These are phyloP conservation scores for Samia ricini DNA, from an alignment of 1,140 invertebrate genomes.

Conservation along the genomic window DNA sequence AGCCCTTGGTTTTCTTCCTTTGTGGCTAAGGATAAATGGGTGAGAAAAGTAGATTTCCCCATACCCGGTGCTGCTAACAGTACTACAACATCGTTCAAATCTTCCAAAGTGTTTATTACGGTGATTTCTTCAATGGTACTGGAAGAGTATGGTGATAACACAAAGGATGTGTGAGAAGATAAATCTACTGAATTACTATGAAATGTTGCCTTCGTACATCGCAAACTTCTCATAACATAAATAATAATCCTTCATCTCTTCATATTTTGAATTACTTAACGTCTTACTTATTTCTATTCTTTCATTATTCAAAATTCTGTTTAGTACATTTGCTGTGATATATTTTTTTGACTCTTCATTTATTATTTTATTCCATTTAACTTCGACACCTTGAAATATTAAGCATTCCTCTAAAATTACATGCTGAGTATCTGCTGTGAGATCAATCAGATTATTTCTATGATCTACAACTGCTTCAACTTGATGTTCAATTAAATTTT, in stretches of 20 bases:
- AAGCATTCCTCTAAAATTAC: background rate
- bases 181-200: background rate
- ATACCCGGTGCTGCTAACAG: slow-evolving; percentile 11
- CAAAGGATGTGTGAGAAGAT: background rate
- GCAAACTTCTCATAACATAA: background rate
- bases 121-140: background rate
- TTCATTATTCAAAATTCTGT: slow-evolving; percentile 10
- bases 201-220: background rate
- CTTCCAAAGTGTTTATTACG: background rate
- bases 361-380: slow-evolving; percentile 7
- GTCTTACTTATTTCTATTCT: background rate
- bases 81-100: slow-evolving; percentile 2
- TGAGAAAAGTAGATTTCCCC: slow-evolving; percentile 16
- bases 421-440: slow-evolving; percentile 8
- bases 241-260: slow-evolving; percentile 11
- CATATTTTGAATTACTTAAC: background rate
- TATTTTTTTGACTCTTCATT: background rate
- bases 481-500: background rate
- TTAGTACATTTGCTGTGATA: background rate
- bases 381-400: slow-evolving; percentile 7
- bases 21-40: slow-evolving; percentile 9
- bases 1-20: background rate
- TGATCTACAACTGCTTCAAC: background rate
- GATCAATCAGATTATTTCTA: background rate
- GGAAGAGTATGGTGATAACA: background rate